Evolutionary conservation across 2,113 vertebrate genomes (phyloP).

Genomic region (Ceyx melanurus): DNA sequence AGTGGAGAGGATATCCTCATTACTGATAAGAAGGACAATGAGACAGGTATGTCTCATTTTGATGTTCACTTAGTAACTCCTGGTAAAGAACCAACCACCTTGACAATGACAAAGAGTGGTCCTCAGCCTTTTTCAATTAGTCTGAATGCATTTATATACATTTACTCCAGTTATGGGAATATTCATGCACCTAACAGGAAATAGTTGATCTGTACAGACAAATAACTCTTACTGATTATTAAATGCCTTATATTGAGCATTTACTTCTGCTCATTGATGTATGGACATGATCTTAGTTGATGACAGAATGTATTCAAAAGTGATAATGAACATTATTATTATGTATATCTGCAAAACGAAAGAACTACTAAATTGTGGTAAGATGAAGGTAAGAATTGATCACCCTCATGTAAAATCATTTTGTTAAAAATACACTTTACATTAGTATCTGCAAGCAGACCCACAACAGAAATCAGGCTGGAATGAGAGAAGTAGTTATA

Average conservation of each 20-base stretch:
- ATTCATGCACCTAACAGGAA: not conserved
- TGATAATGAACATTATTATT: not conserved
- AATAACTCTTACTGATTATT: not conserved
- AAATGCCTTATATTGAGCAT: not conserved
- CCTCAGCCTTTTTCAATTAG: not conserved
- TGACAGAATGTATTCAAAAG: not conserved
- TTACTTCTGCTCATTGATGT: not conserved
- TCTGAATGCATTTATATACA: not conserved
- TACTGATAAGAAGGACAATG: not conserved
- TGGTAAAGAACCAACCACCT: not conserved
- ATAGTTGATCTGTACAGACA: not conserved
- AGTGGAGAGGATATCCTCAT: not conserved
- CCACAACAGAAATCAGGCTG: not conserved
- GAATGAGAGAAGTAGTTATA: not conserved
- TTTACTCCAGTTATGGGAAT: not conserved
- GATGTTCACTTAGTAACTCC: not conserved
- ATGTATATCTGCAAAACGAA: not conserved
- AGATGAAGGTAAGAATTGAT: not conserved
- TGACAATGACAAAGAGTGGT: not conserved
- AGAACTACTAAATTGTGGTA: not conserved
- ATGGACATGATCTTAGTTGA: not conserved
- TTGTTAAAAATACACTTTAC: not conserved
- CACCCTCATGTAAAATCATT: rapidly evolving
- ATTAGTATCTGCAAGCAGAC: not conserved
- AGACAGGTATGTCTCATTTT: not conserved